phyloP scores from a whole-genome alignment of 2,113 vertebrate genomes.

The Sturnus vulgaris region DNA sequence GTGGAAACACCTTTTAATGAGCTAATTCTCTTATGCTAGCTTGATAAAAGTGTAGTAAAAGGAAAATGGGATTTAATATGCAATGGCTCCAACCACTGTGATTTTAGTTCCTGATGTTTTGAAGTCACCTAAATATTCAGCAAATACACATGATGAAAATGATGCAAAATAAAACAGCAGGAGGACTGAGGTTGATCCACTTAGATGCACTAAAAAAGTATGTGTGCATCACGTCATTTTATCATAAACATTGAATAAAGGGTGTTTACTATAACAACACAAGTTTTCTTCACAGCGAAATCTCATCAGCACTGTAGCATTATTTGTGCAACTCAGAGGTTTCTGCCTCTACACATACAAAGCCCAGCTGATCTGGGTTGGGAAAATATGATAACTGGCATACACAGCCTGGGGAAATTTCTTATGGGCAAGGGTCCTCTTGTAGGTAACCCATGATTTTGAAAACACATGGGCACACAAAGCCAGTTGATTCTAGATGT shows the following conservation, averaged over 20 bases:
- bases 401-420: background rate
- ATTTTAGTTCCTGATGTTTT: background rate
- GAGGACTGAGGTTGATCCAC: background rate
- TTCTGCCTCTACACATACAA: background rate
- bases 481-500: background rate
- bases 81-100: background rate
- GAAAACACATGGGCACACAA: background rate
- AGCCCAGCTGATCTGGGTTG: background rate
- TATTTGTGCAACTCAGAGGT: background rate
- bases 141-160: background rate
- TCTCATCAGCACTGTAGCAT: background rate
- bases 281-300: background rate
- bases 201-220: background rate
- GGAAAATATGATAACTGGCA: background rate
- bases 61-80: background rate
- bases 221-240: background rate
- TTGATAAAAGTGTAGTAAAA: background rate
- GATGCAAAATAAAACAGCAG: background rate
- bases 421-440: background rate
- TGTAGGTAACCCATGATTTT: background rate
- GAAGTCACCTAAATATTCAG: background rate
- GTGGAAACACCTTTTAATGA: background rate
- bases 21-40: background rate
- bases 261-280: background rate
- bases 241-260: background rate